Percentiles rank a stretch among this genome's conserved stretches.
Evolutionary conservation across 1,140 invertebrate species (phyloP).

Genomic region (Drosophila paulistorum): DNA sequence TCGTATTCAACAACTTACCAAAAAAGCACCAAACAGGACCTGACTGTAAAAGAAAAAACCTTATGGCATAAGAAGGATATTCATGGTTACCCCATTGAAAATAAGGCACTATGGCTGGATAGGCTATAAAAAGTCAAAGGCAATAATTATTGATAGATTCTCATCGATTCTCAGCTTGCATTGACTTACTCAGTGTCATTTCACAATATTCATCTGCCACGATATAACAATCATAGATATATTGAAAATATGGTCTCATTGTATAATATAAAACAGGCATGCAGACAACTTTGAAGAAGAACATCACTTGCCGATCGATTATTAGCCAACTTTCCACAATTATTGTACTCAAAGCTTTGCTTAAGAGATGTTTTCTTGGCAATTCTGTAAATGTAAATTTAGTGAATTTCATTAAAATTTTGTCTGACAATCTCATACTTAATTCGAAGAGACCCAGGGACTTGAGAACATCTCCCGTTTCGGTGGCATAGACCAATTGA

Average conservation of each 20-base stretch:
- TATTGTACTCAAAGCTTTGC: conserved; percentile 36
- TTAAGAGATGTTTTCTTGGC: conserved; percentile 30
- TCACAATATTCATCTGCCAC: conserved; percentile 46
- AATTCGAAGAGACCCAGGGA: conserved; percentile 59
- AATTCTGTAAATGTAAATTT: conserved; percentile 27
- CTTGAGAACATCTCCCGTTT: conserved; percentile 41
- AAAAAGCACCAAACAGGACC: conserved; percentile 66
- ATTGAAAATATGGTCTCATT: conserved; percentile 64
- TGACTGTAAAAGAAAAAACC: conserved; percentile 58
- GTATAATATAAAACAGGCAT: conserved; percentile 66
- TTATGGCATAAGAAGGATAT: conserved; percentile 57
- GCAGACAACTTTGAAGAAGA: conserved; percentile 66
- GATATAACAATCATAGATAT: conserved; percentile 62
- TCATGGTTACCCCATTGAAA: conserved; percentile 47
- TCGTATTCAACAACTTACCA: conserved; percentile 17
- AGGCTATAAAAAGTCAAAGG: conserved; percentile 34
- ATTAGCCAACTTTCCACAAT: conserved; percentile 46
- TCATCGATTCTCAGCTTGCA: too few relatives aligned
- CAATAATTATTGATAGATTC: too few relatives aligned
- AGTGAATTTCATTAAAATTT: too few relatives aligned
- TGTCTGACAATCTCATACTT: conserved; percentile 18
- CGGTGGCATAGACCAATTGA: conserved; percentile 43
- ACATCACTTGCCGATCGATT: conserved; percentile 67
- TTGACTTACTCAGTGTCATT: conserved; percentile 60
- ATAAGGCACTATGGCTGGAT: conserved; percentile 63